Percentiles rank a stretch among this genome's conserved stretches.
Conservation (phyloP, 2,888 invertebrate genomes). For the Hemistola chrysoprasaria region DNA sequence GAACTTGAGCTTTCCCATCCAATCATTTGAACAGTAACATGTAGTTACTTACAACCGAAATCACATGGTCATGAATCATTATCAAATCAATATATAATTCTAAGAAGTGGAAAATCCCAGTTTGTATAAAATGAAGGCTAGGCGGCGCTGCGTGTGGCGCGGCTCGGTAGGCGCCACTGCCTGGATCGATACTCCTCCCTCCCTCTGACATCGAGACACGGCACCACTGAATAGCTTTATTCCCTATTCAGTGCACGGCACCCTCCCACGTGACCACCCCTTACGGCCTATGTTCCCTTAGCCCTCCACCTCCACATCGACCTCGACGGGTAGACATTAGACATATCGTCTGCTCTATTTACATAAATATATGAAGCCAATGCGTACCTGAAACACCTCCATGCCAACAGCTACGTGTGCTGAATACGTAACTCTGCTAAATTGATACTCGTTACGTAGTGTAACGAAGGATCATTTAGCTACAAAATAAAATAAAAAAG, state of each 20-base stretch:
- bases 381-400: slow-evolving; percentile 24
- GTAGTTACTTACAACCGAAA: too few species aligned
- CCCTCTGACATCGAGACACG: too few species aligned
- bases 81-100: too few species aligned
- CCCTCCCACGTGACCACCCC: slow-evolving; percentile 41
- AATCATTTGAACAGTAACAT: too few species aligned
- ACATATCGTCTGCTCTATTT: slow-evolving; percentile 45
- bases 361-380: slow-evolving; percentile 36
- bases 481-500: too few species aligned
- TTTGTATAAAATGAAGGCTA: slow-evolving; percentile 12
- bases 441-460: too few species aligned
- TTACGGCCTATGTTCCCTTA: slow-evolving; percentile 8
- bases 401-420: background rate
- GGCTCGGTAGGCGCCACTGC: slow-evolving; percentile 10
- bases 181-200: slow-evolving; percentile 27
- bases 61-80: too few species aligned
- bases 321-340: slow-evolving; percentile 34
- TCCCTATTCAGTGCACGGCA: too few species aligned
- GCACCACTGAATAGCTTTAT: too few species aligned
- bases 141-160: slow-evolving; percentile 8
- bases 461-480: too few species aligned
- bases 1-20: too few species aligned
- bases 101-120: slow-evolving; percentile 24
- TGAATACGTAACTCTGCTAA: too few species aligned
- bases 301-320: slow-evolving; percentile 28